These are phyloP conservation scores for Ennomos quercinarius DNA, from an alignment of 2,888 invertebrate genomes.

Conservation along the genomic window DNA sequence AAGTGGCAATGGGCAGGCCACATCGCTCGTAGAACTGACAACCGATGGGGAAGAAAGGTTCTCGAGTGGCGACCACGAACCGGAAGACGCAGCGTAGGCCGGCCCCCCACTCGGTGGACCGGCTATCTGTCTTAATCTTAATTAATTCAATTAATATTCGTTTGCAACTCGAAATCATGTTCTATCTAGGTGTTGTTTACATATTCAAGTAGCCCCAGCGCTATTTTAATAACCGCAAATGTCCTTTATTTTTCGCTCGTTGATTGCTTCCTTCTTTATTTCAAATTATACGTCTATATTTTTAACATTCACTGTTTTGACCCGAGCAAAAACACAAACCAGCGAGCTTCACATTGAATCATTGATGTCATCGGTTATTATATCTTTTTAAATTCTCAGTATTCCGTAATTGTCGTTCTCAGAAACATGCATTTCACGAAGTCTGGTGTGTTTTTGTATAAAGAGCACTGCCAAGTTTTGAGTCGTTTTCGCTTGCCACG, in stretches of 20 bases:
- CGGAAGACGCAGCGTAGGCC: no score
- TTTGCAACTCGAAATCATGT: no score
- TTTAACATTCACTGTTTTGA: not conserved
- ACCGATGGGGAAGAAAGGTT: no score
- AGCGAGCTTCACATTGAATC: slow-evolving; percentile 1
- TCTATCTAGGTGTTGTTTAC: no score
- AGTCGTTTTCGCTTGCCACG: slow-evolving; percentile 43
- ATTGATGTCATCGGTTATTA: slow-evolving; percentile 40
- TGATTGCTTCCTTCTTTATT: not conserved
- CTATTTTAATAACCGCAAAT: no score
- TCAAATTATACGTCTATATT: not conserved
- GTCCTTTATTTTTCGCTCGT: not conserved
- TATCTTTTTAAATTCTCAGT: slow-evolving; percentile 39
- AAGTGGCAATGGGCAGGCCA: no score
- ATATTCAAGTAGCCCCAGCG: no score
- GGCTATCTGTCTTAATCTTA: no score
- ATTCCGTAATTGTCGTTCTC: slow-evolving; percentile 48
- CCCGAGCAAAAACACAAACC: slow-evolving; percentile 17
- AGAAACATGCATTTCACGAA: slow-evolving; percentile 56
- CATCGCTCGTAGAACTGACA: no score
- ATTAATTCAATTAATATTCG: no score
- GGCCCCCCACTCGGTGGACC: no score
- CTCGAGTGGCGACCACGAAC: no score
- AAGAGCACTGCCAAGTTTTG: slow-evolving; percentile 64
- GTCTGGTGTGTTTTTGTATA: slow-evolving; percentile 47